Conservation (phyloP, 1,140 invertebrate species). For the Paralvinella palmiformis region DNA sequence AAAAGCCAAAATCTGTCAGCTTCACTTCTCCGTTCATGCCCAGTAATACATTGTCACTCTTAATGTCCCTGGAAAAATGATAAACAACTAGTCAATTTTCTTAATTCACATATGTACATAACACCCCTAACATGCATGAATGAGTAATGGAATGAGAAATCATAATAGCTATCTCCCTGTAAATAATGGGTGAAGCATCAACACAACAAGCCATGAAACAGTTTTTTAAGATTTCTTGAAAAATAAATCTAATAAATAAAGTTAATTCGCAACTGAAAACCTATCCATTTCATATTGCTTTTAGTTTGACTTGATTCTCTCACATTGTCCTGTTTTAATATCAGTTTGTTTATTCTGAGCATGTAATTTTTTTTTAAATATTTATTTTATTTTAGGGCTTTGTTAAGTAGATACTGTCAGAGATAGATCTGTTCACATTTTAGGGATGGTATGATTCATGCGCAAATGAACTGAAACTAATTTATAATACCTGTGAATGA, state of each 20-base stretch:
- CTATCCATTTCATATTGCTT: too few relatives aligned
- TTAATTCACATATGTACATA: slow-evolving; percentile 54
- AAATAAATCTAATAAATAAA: too few relatives aligned
- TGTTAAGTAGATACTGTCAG: slow-evolving; percentile 4
- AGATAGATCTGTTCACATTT: background rate
- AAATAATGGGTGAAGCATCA: background rate
- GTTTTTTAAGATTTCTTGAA: too few relatives aligned
- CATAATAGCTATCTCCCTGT: background rate
- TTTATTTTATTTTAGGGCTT: background rate
- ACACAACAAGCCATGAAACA: too few relatives aligned
- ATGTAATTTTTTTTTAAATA: background rate
- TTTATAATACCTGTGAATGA: slow-evolving; percentile 15
- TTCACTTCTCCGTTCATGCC: slow-evolving; percentile 36
- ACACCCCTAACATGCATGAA: slow-evolving; percentile 93
- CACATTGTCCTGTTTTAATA: too few relatives aligned
- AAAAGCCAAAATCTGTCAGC: slow-evolving; percentile 52
- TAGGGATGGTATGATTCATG: background rate
- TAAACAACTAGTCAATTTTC: too few relatives aligned
- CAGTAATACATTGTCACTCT: slow-evolving; percentile 22
- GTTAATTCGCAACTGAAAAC: too few relatives aligned
- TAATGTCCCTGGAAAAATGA: slow-evolving; percentile 19
- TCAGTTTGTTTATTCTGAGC: background rate
- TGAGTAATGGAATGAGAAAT: slow-evolving; percentile 54
- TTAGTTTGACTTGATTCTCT: too few relatives aligned
- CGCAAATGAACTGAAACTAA: background rate